Evolutionary conservation across 2,888 invertebrate genomes (phyloP).

Genomic region (Sycophila texana): DNA sequence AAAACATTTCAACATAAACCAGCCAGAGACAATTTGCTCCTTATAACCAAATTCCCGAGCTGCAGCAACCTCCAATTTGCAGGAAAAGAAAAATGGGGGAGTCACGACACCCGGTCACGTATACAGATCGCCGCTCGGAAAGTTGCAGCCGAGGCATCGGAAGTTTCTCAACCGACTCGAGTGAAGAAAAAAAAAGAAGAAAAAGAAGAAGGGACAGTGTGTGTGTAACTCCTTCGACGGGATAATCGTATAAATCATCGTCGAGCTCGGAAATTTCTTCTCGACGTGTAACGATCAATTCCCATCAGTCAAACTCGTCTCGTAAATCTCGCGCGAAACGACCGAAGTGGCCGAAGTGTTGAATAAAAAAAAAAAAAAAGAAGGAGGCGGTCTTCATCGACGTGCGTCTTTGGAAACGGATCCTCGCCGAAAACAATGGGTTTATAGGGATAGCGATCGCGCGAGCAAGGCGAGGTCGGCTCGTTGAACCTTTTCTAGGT

Average conservation of each 20-base stretch:
- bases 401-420: neutral
- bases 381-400: neutral
- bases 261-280: slow-evolving; percentile 18
- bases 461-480: neutral
- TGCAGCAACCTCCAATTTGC: slow-evolving; percentile 14
- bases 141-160: neutral
- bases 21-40: no score
- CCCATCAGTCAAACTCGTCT: slow-evolving; percentile 35
- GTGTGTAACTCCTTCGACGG: neutral
- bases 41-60: no score
- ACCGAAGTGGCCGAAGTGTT: neutral
- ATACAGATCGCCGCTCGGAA: neutral
- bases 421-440: slow-evolving; percentile 23
- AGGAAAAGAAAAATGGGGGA: neutral
- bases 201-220: neutral
- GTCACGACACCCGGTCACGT: neutral
- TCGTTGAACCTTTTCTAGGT: slow-evolving; percentile 22
- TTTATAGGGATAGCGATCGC: neutral
- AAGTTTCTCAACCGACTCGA: neutral
- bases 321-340: slow-evolving; percentile 42
- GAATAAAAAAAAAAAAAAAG: slow-evolving; percentile 1
- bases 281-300: slow-evolving; percentile 39
- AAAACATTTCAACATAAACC: no score
- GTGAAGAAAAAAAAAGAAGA: neutral
- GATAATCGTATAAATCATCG: slow-evolving; percentile 25